Base-by-base conservation (phyloP, 1,140 invertebrate species). In the Ganaspis sp. region DNA sequence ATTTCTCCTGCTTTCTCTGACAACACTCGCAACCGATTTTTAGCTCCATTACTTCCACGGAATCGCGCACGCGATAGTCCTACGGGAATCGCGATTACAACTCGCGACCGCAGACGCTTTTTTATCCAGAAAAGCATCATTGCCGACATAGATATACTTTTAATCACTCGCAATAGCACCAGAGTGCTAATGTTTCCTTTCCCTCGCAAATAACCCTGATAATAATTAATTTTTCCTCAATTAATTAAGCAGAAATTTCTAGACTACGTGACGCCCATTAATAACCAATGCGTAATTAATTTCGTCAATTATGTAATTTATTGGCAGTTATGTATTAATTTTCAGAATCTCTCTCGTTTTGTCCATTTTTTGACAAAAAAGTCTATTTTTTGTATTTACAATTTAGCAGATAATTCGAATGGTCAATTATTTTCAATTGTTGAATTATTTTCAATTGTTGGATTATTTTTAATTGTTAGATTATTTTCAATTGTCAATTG, bases 91-190 rank as follows among this genome's bases (percentile, higher is more conserved):
- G 26, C 58, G 58, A 64, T 64, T 64, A 64, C 58, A 29, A 64
- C 23, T 64, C 58, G 58, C 58, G 58, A 29, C 23, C 23, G 58
- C 58, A 29, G 58, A 64, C 58, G 58, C 58, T 64, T 64, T 64
- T 64, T 64, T 64, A 64, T 64, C 58, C 58, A 26, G 58, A 64
- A 64, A 64, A 64, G 58, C 58, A 64, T 29, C 58, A 64, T 64
- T 64, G 58, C 58, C 23, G 23, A 29, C 58, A 64, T 64, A 64
- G 58, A 64, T 64, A 64, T 64, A 29, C 58, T 64, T 64, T 64
- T 64, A 64, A 64, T 64, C 58, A 34, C 58, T 15, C 1, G 26
- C 58, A 64, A 64, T 64, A 64, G 23, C 58, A n/a, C 58, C 12
- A 15, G 15, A 64, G 58, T 29, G 26, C 23, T 34, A 29, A n/a